These are phyloP conservation scores for Thymelicus sylvestris DNA, from an alignment of 2,888 invertebrate species.

Conservation along the genomic window DNA sequence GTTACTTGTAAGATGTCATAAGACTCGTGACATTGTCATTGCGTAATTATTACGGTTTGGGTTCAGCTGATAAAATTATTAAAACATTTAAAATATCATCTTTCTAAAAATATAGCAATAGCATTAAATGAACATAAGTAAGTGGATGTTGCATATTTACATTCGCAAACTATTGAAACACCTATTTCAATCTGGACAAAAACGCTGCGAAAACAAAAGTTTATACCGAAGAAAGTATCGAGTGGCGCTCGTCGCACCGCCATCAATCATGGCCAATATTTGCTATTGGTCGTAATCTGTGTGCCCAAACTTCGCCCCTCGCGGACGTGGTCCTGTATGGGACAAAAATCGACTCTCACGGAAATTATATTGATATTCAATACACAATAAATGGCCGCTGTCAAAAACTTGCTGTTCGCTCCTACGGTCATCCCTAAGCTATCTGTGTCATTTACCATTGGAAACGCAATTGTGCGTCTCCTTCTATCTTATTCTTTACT, in stretches of 20 bases:
- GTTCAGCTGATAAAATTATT: too few species aligned
- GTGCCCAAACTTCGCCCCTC: slow-evolving; percentile 75
- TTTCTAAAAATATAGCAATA: too few species aligned
- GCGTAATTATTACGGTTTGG: too few species aligned
- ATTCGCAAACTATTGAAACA: slow-evolving; percentile 7
- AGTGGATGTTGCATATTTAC: too few species aligned
- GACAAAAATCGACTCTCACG: slow-evolving; percentile 83
- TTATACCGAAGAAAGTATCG: slow-evolving; percentile 57
- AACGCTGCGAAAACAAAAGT: slow-evolving; percentile 56
- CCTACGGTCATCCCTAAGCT: slow-evolving; percentile 85
- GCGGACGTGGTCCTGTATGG: slow-evolving; percentile 72
- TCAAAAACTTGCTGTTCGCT: slow-evolving; percentile 85
- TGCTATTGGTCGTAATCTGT: slow-evolving; percentile 81
- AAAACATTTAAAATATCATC: too few species aligned
- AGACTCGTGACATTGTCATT: too few species aligned
- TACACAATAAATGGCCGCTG: slow-evolving; percentile 84
- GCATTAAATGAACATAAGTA: too few species aligned
- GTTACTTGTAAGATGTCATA: too few species aligned
- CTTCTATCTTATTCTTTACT: slow-evolving; percentile 52
- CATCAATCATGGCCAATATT: slow-evolving; percentile 80
- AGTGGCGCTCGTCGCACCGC: slow-evolving; percentile 59
- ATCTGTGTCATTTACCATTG: slow-evolving; percentile 84
- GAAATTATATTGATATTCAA: slow-evolving; percentile 86
- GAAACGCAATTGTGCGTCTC: slow-evolving; percentile 72
- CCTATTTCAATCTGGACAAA: slow-evolving; percentile 36